Evolutionary conservation across 2,797 vertebrate genomes (phyloP).

Genomic region (Antrozous pallidus): DNA sequence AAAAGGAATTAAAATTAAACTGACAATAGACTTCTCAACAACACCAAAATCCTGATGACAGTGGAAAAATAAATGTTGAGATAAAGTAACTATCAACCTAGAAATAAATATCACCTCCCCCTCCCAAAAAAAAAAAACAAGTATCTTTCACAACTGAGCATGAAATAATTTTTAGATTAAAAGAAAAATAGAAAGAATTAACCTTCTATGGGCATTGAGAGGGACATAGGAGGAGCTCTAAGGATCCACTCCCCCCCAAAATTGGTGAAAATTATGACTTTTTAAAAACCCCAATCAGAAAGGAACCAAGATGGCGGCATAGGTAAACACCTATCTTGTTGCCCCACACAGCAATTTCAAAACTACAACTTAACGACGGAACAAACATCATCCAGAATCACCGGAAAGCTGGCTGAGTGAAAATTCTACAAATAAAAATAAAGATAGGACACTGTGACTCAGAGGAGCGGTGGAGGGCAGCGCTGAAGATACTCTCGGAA

Average conservation of each 20-base stretch:
- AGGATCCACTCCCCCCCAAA: not conserved
- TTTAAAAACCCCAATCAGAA: not conserved
- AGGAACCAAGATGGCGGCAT: too few species aligned
- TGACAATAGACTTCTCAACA: not conserved
- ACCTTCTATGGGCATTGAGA: not conserved
- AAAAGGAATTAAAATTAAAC: not conserved
- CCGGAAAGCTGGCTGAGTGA: too few species aligned
- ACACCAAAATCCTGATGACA: not conserved
- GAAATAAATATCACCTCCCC: not conserved
- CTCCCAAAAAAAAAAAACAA: not conserved
- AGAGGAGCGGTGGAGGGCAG: too few species aligned
- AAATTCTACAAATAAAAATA: too few species aligned
- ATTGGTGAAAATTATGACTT: not conserved
- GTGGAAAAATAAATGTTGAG: not conserved
- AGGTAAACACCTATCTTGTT: too few species aligned
- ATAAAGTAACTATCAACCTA: not conserved
- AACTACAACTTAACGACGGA: too few species aligned
- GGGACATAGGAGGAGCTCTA: not conserved
- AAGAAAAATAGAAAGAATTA: not conserved
- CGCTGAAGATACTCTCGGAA: too few species aligned
- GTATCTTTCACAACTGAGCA: not conserved
- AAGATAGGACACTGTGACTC: too few species aligned
- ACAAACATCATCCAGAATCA: too few species aligned
- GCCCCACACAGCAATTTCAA: too few species aligned
- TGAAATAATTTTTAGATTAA: not conserved